Evolutionary conservation across 2,113 vertebrate genomes (phyloP), one percentile per base, ranked within the genome.

Genomic region (Cisticola juncidis): DNA sequence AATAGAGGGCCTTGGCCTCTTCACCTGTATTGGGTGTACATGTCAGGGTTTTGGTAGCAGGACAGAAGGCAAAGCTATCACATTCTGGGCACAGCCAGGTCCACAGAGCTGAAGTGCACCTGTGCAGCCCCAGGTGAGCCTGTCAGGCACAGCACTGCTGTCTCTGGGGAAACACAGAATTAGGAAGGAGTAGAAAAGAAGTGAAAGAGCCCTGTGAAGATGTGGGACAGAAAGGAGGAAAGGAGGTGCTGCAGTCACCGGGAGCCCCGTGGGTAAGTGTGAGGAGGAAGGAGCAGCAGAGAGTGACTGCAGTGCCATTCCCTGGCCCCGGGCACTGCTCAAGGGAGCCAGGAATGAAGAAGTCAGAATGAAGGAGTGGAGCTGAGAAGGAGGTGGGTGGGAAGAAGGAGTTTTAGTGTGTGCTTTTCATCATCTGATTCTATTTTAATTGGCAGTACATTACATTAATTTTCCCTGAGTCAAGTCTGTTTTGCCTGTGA

Each of bases 71-170:
- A 24, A 11, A 47, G 23, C 35, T 85, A 64, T 36, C 48, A 24
- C 20, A 7, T 40, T 65, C 8, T 14, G 10, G 26, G 26, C 40
- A n/a, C 48, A 64, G 31, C n/a, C 0, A 1, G 19, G 69, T 68
- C 13, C 29, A 35, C 6, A 26, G 28, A 69, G 60, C 45, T 78
- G 6, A 45, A 58, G 4, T 25, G 28, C 17, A 58, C 12, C 24
- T 7, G 5, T 31, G 29, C 66, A 79, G 56, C 42, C 58, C 21
- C 31, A 72, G 69, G 48, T 45, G 79, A 73, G 60, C 29, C 50
- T 7, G 1, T 28, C 5, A 7, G 26, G 33, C 28, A 22, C 5
- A 8, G 0, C 33, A 33, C 25, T 40, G 68, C 22, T 47, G 36
- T 33, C 19, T 74, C 71, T 73, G 54, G 40, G 40, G 71, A 70